Base-by-base conservation (phyloP, 2,113 vertebrate species). In the Dolichallabes microphthalmus region DNA sequence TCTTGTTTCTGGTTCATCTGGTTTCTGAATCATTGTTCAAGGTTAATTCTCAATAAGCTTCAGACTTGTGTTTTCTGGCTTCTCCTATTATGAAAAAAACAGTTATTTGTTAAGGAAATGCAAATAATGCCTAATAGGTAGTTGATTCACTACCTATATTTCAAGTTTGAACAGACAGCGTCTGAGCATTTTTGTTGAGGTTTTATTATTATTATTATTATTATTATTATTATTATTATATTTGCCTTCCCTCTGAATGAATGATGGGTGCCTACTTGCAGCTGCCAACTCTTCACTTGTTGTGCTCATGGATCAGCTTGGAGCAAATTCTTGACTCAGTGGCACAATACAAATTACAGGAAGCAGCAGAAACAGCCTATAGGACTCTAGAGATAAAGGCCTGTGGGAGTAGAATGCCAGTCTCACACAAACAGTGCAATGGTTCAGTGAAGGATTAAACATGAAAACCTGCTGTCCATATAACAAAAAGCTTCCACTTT, bases 331-430 rank as follows among this genome's bases (percentile, higher is more conserved):
- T 84, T 66, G 20, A 25, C 45, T 35, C 58, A 52, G 17, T 4
- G 32, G 32, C 22, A 1, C 22, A 68, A 30, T 11, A 66, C 45
- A 85, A 61, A 63, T 53, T 52, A 73, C 55, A 60, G 35, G 63
- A 60, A 55, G 68, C 52, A 80, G 86, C 80, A 82, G 17, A 1
- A 78, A 64, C 55, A 82, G 89, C 89, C 87, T 88, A 32, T 0
- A 64, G 71, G 82, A 82, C 82, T 82, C 78, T 87, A 55, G 83
- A 73, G 88, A 89, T 9, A 73, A 64, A 81, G 66, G 82, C 86
- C 92, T 87, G 57, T 53, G 76, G 91, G 91, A 92, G 88, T 75
- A 64, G 11, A 30, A 27, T 69, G 74, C 52, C 35, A 58, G 0
- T 53, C 64, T 57, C 82, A 83, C 82, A 82, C 82, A 86, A 15